Evolutionary conservation across 30 jellyfish, hydroid and myxozoan species (phyloP), one percentile per base, ranked within the genome.

Genomic region (Turritopsis dohrnii): DNA sequence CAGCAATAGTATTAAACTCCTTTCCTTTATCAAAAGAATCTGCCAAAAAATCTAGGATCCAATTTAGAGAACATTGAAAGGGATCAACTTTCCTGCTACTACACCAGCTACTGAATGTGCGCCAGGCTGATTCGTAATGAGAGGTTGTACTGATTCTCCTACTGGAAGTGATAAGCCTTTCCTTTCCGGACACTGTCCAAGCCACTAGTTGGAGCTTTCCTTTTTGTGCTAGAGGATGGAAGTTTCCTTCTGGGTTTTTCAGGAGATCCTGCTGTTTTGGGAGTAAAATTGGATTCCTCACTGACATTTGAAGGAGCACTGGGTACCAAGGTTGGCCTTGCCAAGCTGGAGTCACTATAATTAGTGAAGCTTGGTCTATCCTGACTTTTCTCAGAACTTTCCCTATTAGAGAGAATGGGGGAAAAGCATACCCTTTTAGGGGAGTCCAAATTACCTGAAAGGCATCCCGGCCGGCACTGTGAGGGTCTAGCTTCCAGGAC

Each of bases 41-140:
- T 18, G 84, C 84, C 5, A 76, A 71, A 71, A 24, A 76, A 28
- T 76, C 60, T 29, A 76, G 71, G 71, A 76, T 76, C 21, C 20
- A 1, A 25, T 26, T 26, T 76, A 76, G 7, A 76, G 71, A 16
- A 71, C 84, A 80, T 80, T 22, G 81, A 80, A 52, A 30, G 54
- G 86, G 86, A 80, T 80, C 81, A 80, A 52, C 21, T 52, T 80
- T 52, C 52, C 28, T 29, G 26, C 31, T 22, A 23, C 31, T 21
- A 80, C 79, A 80, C 82, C 86, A 80, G 81, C 86, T 60, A 80
- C 54, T 21, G 54, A 53, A 80, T 52, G 1, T 52, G 16, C 71
- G 19, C 86, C 86, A 80, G 86, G 86, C 79, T 28, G 86, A 19
- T 71, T 80, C 52, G 86, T 81, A 81, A 65, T 81, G 54, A 72